Evolutionary conservation across 2,888 invertebrate species (phyloP), one percentile per base, ranked within the genome.

Genomic region (Sphaeridia pumilis): DNA sequence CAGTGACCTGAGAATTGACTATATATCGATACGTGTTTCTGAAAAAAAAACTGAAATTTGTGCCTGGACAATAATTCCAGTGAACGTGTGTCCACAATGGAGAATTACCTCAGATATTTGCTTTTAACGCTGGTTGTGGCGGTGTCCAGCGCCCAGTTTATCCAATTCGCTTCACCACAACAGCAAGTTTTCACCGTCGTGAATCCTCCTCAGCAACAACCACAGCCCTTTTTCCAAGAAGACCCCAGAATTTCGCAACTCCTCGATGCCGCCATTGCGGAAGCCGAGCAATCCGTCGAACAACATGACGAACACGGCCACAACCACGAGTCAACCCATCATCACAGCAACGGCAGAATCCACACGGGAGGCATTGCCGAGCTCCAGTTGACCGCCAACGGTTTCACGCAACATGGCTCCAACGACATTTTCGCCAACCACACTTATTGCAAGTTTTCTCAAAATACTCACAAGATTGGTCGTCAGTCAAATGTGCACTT

Each of bases 381-480:
- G n/a, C n/a, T n/a, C n/a, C n/a, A n/a, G n/a, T n/a, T n/a, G n/a
- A n/a, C n/a, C n/a, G 12, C 20, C 38, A 14, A 45, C 36, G 34
- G 47, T 36, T 21, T 36, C 2, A 12, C 27, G 5, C 27, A 52
- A 20, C 20, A 20, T 2, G 52, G 34, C 14, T 47, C 46, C 34
- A 20, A 38, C 5, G 27, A 35, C 20, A 46, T 46, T 7, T 38
- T 38, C 17, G 38, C 25, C 3, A 20, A 26, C 21, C 63, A 63
- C 25, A 60, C 61, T 28, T 64, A 64, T 44, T 61, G 61, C 55
- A 65, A 65, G 53, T 65, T 62, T 43, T 62, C 65, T 14, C 57
- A 62, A 2, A 57, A 57, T 22, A 60, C 63, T 3, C 55, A 61
- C 45, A 62, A 62, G 53, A 63, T 65, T 27, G 65, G 63, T 5